Base-by-base conservation (phyloP, 1,140 invertebrate species). In the Melanaphis sacchari region DNA sequence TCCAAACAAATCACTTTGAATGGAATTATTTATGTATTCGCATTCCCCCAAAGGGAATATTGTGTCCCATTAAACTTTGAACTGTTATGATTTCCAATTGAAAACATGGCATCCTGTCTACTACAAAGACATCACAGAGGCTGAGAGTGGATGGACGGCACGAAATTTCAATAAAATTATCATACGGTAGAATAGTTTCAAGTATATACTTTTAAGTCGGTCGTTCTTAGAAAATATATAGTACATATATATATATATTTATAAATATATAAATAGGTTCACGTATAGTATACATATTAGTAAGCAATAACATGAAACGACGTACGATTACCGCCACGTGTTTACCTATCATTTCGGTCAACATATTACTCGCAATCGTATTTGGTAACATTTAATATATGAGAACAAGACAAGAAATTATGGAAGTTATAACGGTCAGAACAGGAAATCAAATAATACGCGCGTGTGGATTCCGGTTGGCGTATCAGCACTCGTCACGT, bases 131-230 rank as follows among this genome's bases (percentile, higher is more conserved):
- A 40, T 43, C 84, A 41, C 2, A 41, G 1, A 21, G 26, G 0
- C 84, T 24, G 8, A 9, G 81, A 38, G 15, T 26, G 84, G 26
- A 87, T 21, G 84, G 40, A 81, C 76, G 36, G 36, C 38, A 84
- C 24, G 26, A 41, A n/a, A 85, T 85, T 85, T 85, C 84, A 85
- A 87, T 87, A 46, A 46, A 87, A 87, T 31, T 18, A 87, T 87
- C 43, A 87, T 46, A 87, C 43, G 85, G 85, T 87, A 85, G 24
- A 85, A 11, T 85, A 41, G 26, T 4, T 85, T 85, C 43, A 31
- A 43, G 40, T 85, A 43, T 43, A 43, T 40, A 76, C 31, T 76
- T 76, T 76, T 76, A n/a, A 18, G 1, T 76, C 36, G 59, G 24
- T 43, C 40, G 24, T 41, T 9, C 11, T 40, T 43, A 11, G 82